These are phyloP conservation scores for Pseudomyrmex dendroicus DNA, from an alignment of 1,140 invertebrate species.

Conservation along the genomic window DNA sequence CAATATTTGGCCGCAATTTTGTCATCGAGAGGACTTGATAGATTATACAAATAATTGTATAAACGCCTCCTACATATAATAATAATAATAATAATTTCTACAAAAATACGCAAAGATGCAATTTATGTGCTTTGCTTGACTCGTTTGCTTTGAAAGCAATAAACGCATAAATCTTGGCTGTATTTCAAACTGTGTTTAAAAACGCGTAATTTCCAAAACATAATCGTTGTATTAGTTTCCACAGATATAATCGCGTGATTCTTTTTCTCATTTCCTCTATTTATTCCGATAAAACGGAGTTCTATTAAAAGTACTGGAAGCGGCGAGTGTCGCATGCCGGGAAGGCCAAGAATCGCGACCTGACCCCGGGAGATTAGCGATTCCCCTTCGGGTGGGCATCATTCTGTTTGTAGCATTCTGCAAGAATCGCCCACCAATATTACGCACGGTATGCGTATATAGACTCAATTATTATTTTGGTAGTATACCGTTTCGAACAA, in stretches of 20 bases:
- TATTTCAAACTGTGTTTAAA: constrained; percentile 7
- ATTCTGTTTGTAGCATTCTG: constrained; percentile 47
- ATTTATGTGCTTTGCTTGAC: constrained; percentile 10
- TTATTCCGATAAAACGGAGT: constrained; percentile 34
- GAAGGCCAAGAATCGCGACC: constrained; percentile 74
- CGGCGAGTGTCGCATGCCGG: constrained; percentile 58
- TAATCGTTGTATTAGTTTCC: constrained; percentile 7
- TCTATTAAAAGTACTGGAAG: constrained; percentile 42
- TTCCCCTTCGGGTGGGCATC: constrained; percentile 55
- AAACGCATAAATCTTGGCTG: constrained; percentile 34
- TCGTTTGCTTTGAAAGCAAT: constrained; percentile 28
- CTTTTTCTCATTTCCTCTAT: neutral
- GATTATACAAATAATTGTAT: constrained; percentile 2
- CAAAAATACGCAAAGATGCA: constrained; percentile 4
- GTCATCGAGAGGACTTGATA: neutral
- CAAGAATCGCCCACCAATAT: constrained; percentile 39
- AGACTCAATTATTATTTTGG: constrained; percentile 18
- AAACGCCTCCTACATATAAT: neutral
- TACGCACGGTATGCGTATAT: neutral
- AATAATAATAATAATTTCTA: neutral
- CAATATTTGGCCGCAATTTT: neutral
- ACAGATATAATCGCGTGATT: neutral
- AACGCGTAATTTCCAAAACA: constrained; percentile 28
- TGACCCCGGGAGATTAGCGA: constrained; percentile 70
- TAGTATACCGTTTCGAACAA: neutral